A percentile compares a stretch with the other conserved stretches of the same genome.
These are phyloP conservation scores for Drosophila acutilabella DNA, from an alignment of 2,888 invertebrate species.

Conservation along the genomic window DNA sequence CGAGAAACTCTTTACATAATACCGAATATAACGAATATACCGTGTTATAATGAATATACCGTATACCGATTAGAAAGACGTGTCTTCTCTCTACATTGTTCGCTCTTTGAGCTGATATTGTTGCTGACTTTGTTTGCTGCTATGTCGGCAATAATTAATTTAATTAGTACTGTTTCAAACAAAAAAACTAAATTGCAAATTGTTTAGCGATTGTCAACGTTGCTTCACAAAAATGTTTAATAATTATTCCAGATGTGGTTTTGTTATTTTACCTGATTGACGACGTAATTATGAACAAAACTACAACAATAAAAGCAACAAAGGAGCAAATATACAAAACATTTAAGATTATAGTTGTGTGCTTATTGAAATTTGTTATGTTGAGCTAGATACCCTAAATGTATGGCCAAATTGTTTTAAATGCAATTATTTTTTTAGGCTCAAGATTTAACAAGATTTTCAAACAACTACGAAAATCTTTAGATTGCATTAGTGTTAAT, in stretches of 20 bases:
- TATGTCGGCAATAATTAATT: conserved; percentile 34
- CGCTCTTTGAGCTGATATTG: neutral
- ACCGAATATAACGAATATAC: neutral
- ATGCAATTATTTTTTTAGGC: no score
- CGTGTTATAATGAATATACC: conserved; percentile 1
- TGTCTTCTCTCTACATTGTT: conserved; percentile 20
- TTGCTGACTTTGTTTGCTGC: conserved; percentile 17
- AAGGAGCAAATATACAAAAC: conserved; percentile 9
- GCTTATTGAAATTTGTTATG: neutral
- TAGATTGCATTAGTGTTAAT: no score
- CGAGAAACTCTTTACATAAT: conserved; percentile 21
- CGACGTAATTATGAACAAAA: conserved; percentile 33
- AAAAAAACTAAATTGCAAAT: conserved; percentile 11
- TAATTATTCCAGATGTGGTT: conserved; percentile 19
- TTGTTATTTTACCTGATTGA: conserved; percentile 33
- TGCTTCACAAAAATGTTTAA: conserved; percentile 5
- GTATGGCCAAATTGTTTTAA: neutral
- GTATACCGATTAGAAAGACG: conserved; percentile 31
- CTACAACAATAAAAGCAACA: neutral
- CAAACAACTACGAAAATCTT: no score
- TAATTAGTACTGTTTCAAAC: conserved; percentile 36
- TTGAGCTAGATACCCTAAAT: neutral
- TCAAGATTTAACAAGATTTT: no score
- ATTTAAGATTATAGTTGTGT: neutral
- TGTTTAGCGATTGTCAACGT: conserved; percentile 25